Conservation (phyloP, 2,113 vertebrate genomes). For the Ginglymostoma cirratum region DNA sequence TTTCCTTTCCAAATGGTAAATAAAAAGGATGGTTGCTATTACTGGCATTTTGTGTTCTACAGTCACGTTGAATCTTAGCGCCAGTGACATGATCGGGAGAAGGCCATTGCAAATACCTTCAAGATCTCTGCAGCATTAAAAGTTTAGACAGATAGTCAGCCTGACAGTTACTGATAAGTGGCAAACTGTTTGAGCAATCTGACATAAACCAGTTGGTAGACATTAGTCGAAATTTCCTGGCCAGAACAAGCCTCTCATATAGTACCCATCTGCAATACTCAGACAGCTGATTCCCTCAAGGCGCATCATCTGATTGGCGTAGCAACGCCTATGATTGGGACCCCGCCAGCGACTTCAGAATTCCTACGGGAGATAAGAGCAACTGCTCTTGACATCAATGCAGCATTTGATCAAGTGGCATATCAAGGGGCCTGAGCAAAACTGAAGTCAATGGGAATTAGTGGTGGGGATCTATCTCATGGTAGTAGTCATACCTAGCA, state of each 20-base stretch:
- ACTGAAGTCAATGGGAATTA: too few species aligned
- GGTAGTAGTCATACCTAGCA: too few species aligned
- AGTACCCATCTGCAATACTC: neutral
- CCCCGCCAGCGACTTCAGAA: neutral
- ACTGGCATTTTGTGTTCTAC: neutral
- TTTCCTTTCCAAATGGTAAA: neutral
- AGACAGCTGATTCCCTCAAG: neutral
- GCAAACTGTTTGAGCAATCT: neutral
- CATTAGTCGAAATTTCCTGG: neutral
- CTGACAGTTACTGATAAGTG: neutral
- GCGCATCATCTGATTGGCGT: neutral
- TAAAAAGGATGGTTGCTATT: neutral
- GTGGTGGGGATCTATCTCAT: too few species aligned
- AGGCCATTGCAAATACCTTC: neutral
- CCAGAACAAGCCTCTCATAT: neutral
- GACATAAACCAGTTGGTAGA: neutral
- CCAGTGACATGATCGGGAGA: neutral
- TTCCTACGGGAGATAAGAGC: neutral
- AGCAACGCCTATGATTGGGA: neutral
- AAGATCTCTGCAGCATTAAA: neutral
- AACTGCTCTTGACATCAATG: too few species aligned
- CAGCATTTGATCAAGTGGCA: too few species aligned
- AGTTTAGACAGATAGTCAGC: neutral
- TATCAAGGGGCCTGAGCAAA: too few species aligned
- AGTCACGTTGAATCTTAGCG: neutral